Conservation (phyloP, 1,140 invertebrate species). For the Trachymyrmex cornetzi region DNA sequence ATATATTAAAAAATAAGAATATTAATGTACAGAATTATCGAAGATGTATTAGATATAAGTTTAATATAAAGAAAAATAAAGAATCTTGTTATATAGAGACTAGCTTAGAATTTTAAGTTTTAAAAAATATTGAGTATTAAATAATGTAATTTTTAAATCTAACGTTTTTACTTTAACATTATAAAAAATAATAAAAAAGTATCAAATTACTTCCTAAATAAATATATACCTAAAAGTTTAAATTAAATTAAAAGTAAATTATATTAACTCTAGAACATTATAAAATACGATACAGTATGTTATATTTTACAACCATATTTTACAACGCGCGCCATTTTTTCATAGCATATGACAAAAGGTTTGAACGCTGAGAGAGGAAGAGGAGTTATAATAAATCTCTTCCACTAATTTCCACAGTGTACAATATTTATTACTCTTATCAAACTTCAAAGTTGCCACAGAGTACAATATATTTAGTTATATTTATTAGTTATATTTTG, state of each 20-base stretch:
- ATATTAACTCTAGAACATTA: neutral
- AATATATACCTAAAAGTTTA: neutral
- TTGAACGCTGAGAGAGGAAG: neutral
- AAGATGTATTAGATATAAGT: no score
- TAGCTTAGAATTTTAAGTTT: no score
- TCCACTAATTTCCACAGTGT: neutral
- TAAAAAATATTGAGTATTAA: no score
- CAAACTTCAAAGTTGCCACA: neutral
- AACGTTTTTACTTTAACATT: no score
- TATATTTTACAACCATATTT: neutral
- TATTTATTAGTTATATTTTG: neutral
- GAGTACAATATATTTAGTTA: neutral
- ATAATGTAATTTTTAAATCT: no score
- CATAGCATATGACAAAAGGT: neutral
- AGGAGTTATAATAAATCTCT: slow-evolving; percentile 4
- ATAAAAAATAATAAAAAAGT: no score
- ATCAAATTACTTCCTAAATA: neutral
- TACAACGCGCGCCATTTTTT: neutral
- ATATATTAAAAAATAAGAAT: no score
- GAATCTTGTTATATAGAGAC: no score
- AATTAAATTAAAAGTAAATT: slow-evolving; percentile 7
- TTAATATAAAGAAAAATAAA: no score
- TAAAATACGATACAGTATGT: neutral
- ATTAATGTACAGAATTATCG: no score
- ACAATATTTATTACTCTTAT: slow-evolving; percentile 25